Conservation (phyloP, 2,888 invertebrate species). For the Unio delphinus region DNA sequence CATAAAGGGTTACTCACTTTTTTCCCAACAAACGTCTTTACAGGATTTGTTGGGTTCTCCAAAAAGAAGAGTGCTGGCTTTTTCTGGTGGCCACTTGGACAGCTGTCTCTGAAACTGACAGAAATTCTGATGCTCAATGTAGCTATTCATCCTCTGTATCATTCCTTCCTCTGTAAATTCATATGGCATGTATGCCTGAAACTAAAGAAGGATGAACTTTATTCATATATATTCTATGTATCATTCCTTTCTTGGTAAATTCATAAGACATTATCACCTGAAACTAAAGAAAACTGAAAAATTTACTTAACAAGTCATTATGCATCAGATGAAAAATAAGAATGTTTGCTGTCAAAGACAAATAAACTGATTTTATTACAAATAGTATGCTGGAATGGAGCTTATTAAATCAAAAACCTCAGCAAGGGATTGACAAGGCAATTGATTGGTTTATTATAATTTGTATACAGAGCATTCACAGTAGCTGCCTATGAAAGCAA, state of each 20-base stretch:
- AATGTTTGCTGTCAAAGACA: no score
- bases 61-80: slow-evolving; percentile 49
- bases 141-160: slow-evolving; percentile 71
- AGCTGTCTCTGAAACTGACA: slow-evolving; percentile 60
- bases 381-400: no score
- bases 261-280: slow-evolving; percentile 43
- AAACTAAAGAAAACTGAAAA: slow-evolving; percentile 6
- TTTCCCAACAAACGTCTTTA: slow-evolving; percentile 63
- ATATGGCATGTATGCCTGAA: slow-evolving; percentile 67
- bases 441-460: no score
- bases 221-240: no score
- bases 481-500: no score
- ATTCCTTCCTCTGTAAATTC: slow-evolving; percentile 72
- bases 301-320: neutral
- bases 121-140: slow-evolving; percentile 71
- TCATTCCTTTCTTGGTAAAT: slow-evolving; percentile 65
- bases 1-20: slow-evolving; percentile 43
- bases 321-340: no score
- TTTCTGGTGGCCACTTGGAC: slow-evolving; percentile 67
- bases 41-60: slow-evolving; percentile 61
- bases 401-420: no score
- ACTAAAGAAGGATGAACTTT: slow-evolving; percentile 36
- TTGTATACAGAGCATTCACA: no score
- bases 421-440: no score
- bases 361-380: no score